Conservation (phyloP, 2,888 invertebrate species). For the Agriotes lineatus region DNA sequence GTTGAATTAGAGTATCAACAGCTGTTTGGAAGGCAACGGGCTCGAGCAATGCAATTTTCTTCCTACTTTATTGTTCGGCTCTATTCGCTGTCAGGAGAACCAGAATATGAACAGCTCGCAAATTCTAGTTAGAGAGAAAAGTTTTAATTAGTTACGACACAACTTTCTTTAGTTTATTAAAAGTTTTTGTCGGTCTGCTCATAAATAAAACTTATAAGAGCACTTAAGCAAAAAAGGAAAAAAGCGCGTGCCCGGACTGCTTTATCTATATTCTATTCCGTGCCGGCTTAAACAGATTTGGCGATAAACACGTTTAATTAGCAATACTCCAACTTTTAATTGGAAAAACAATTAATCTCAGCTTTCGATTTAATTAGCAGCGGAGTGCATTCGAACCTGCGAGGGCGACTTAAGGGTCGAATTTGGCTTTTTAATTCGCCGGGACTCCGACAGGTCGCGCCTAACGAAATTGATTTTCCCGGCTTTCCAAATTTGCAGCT, state of each 20-base stretch:
- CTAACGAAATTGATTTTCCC: no score
- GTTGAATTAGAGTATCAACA: slow-evolving; percentile 12
- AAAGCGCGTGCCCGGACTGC: no score
- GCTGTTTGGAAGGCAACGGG: not conserved
- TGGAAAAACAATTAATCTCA: not conserved
- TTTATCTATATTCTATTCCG: no score
- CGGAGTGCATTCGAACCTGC: not conserved
- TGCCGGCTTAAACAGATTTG: no score
- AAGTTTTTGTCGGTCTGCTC: not conserved
- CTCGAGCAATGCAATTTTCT: slow-evolving; percentile 1
- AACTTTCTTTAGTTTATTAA: not conserved
- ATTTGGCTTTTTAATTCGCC: not conserved
- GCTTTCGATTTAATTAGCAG: slow-evolving; percentile 3
- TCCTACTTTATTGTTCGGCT: slow-evolving; percentile 8
- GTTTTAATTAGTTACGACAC: not conserved
- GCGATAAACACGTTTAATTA: no score
- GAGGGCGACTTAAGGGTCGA: not conserved
- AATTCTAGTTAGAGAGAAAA: not conserved
- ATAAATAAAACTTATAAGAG: not conserved
- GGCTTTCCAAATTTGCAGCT: no score
- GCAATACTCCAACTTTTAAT: not conserved
- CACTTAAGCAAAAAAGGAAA: not conserved
- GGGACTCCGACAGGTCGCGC: no score
- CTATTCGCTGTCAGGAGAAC: not conserved
- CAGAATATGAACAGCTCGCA: no score